A percentile compares a stretch with the other conserved stretches of the same genome.
These are phyloP conservation scores for Lithobates pipiens DNA, from an alignment of 2,797 vertebrate species.

Conservation along the genomic window DNA sequence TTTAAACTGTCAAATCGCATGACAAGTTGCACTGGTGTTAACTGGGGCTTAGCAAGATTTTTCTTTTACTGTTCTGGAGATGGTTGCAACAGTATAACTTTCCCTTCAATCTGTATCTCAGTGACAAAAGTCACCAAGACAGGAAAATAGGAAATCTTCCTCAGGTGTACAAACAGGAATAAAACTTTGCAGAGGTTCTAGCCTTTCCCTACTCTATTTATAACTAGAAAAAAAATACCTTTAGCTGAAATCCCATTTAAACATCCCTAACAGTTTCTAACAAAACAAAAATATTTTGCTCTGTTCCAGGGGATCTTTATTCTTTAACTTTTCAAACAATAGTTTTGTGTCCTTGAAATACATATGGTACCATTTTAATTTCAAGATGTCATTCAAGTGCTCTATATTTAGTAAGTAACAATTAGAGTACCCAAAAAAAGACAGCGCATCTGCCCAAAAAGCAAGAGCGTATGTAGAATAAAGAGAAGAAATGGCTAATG, in stretches of 20 bases:
- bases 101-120: too few species aligned
- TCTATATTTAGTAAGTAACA: constrained; percentile 42
- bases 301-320: neutral
- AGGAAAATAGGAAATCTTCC: too few species aligned
- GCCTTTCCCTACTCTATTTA: neutral
- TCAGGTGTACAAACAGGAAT: too few species aligned
- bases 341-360: constrained; percentile 27
- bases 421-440: constrained; percentile 35
- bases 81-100: too few species aligned
- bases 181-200: neutral
- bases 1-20: too few species aligned
- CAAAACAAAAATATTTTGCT: neutral
- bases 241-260: neutral
- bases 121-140: too few species aligned
- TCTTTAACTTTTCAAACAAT: constrained; percentile 33
- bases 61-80: too few species aligned
- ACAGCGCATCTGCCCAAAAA: constrained; percentile 23
- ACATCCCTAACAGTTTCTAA: neutral
- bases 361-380: constrained; percentile 30
- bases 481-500: constrained; percentile 32
- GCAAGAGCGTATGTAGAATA: constrained; percentile 23
- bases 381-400: constrained; percentile 34
- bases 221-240: neutral
- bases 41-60: too few species aligned
- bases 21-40: too few species aligned